Evolutionary conservation across 2,113 vertebrate species (phyloP).

Genomic region (Hydrochoerus hydrochaeris): DNA sequence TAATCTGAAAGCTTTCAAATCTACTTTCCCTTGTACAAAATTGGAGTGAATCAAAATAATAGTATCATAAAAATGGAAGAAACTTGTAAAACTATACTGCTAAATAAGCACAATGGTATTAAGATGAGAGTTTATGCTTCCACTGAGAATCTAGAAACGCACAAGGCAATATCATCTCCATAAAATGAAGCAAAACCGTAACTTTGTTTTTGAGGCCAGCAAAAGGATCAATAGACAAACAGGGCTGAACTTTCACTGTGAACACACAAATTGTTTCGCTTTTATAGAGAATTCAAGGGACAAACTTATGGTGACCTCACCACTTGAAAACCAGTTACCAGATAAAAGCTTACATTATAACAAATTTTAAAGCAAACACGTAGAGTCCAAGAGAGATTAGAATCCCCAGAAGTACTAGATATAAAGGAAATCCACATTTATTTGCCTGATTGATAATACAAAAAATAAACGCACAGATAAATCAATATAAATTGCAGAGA

Average conservation of each 20-base stretch:
- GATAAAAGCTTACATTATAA: neutral
- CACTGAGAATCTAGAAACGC: neutral
- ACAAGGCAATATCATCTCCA: neutral
- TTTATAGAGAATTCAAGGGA: neutral
- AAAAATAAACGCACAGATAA: neutral
- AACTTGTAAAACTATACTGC: neutral
- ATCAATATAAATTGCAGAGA: neutral
- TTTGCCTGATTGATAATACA: neutral
- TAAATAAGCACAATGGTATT: neutral
- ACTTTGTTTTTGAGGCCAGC: neutral
- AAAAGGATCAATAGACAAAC: neutral
- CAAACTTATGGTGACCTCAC: neutral
- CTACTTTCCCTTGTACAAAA: neutral
- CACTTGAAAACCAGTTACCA: neutral
- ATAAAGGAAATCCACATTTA: neutral
- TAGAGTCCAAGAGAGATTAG: neutral
- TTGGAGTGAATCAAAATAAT: neutral
- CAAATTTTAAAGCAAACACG: neutral
- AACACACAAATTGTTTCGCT: neutral
- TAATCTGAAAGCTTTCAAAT: neutral
- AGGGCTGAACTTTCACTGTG: neutral
- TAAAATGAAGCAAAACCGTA: neutral
- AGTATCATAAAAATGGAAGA: neutral
- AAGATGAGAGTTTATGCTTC: neutral
- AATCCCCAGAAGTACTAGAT: neutral